Evolutionary conservation across 2,797 vertebrate genomes (phyloP).

Genomic region (Denticeps clupeoides): DNA sequence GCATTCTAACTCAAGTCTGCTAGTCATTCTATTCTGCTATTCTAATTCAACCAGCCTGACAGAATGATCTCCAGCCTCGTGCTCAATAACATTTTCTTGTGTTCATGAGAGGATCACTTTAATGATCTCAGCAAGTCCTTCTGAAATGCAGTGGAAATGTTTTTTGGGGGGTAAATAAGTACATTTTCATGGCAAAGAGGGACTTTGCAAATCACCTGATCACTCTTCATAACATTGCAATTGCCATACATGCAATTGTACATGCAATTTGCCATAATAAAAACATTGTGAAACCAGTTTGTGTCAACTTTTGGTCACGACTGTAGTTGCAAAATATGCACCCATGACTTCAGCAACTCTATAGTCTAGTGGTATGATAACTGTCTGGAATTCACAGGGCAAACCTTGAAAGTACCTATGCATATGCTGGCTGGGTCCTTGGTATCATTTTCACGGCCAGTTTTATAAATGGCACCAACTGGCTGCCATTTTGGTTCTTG

Average conservation of each 20-base stretch:
- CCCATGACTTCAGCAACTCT: slow-evolving; percentile 31
- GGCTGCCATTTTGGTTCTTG: neutral
- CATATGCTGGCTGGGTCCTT: neutral
- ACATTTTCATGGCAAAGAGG: too few relatives aligned
- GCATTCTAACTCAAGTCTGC: too few relatives aligned
- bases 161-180: too few relatives aligned
- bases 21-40: too few relatives aligned
- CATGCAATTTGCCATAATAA: neutral
- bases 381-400: slow-evolving; percentile 32
- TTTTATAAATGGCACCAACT: too few relatives aligned
- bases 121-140: too few relatives aligned
- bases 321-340: slow-evolving; percentile 42
- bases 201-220: too few relatives aligned
- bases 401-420: neutral
- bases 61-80: neutral
- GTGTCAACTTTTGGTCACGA: slow-evolving; percentile 13
- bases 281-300: neutral
- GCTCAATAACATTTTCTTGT: neutral
- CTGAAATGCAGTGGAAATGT: too few relatives aligned
- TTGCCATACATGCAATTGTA: neutral
- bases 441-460: too few relatives aligned
- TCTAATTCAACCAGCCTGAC: too few relatives aligned
- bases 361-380: slow-evolving; percentile 33
- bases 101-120: too few relatives aligned
- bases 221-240: neutral